Evolutionary conservation across 2,888 invertebrate genomes (phyloP).

Genomic region (Agrotis exclamationis): DNA sequence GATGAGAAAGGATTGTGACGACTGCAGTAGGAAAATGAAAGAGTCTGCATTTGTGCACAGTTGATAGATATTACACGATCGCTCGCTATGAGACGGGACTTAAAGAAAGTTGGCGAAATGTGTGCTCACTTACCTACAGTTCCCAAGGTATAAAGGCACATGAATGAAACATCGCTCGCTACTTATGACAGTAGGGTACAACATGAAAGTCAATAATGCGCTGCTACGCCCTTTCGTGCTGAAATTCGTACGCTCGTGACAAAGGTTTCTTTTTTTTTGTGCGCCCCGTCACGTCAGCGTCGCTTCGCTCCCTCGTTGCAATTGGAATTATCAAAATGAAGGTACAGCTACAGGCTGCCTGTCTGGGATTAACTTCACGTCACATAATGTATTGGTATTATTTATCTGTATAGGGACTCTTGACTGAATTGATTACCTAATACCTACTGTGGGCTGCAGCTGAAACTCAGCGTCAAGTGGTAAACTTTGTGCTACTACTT

Average conservation of each 20-base stretch:
- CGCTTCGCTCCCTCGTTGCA: slow-evolving; percentile 17
- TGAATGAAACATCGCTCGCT: background rate
- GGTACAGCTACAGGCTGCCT: slow-evolving; percentile 26
- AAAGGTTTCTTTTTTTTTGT: slow-evolving; percentile 27
- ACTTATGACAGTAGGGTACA: background rate
- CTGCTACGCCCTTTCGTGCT: slow-evolving; percentile 14
- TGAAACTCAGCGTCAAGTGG: too few species aligned
- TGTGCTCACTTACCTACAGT: too few species aligned
- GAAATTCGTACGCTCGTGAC: slow-evolving; percentile 19
- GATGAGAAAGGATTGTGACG: background rate
- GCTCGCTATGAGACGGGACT: background rate
- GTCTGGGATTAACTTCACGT: slow-evolving; percentile 22
- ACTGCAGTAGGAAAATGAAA: background rate
- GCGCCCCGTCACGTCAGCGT: slow-evolving; percentile 14
- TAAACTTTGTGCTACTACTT: too few species aligned
- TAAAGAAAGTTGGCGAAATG: background rate
- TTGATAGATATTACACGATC: background rate
- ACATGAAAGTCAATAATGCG: slow-evolving; percentile 18
- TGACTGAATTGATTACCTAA: background rate
- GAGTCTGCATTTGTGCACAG: background rate
- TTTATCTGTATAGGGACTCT: background rate
- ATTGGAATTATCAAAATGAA: slow-evolving; percentile 28
- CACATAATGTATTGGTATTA: background rate
- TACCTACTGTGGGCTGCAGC: too few species aligned
- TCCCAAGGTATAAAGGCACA: background rate